Evolutionary conservation across 2,888 invertebrate species (phyloP), one percentile per base, ranked within the genome.

Genomic region (Drosophila flavopinicola): DNA sequence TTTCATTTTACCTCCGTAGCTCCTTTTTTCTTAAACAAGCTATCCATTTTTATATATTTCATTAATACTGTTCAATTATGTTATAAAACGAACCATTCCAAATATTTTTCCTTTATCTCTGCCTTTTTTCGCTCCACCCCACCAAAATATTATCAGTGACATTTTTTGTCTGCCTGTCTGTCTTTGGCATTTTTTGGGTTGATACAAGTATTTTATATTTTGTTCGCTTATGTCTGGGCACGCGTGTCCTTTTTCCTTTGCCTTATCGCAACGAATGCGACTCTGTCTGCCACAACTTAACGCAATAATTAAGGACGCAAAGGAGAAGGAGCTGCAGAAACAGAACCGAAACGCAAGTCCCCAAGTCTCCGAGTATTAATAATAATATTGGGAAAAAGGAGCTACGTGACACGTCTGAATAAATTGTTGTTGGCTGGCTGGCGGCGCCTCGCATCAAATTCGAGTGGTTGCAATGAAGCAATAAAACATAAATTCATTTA

Each of bases 401-500:
- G 59, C 65, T 77, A 83, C 84, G 79, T 80, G 79, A 75, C 77
- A 79, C 51, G 64, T 79, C 61, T 53, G 45, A 66, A 79, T 83
- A 72, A 77, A 77, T 77, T 67, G 59, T 56, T 51, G 11, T 53
- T 39, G 13, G 42, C 11, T 13, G 39, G 32, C 37, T 44, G 30
- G 24, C 35, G 52, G 42, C 47, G 61, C 23, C 67, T 39, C 39
- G 44, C 42, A 53, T 57, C 27, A 56, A 67, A 59, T 61, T 66
- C 77, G 77, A 79, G 71, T 58, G 66, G 71, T 68, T 69, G 77
- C 66, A 66, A 65, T 60, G 66, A 54, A 57, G 66, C 64, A 69
- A 84, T 84, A 78, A 69, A 74, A 84, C 68, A 83, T 74, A 78
- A 83, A 76, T 78, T 82, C 75, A 83, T 85, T 83, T 83, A 85